phyloP scores from a whole-genome alignment of 2,888 invertebrate genomes.

The Phortica magna region DNA sequence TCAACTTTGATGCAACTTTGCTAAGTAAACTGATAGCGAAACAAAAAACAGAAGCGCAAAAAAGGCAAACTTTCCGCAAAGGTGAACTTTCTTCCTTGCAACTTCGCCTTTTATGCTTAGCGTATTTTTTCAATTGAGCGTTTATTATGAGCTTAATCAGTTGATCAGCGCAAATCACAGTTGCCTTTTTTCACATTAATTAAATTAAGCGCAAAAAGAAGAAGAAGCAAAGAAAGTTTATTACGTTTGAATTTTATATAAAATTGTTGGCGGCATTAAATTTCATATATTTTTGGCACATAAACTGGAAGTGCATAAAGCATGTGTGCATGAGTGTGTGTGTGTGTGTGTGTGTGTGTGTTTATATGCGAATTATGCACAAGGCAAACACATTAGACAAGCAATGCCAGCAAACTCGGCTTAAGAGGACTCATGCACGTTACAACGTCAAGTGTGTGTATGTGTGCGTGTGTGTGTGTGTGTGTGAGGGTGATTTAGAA shows the following conservation, averaged over 20 bases:
- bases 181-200: too few relatives aligned
- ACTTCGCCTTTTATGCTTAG: background rate
- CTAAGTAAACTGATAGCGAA: background rate
- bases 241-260: too few relatives aligned
- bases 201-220: too few relatives aligned
- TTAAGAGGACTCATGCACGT: background rate
- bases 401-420: background rate
- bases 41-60: background rate
- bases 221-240: too few relatives aligned
- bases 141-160: background rate
- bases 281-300: background rate
- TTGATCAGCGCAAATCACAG: background rate
- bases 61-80: background rate
- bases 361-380: constrained; percentile 10
- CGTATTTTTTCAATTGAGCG: background rate
- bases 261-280: too few relatives aligned
- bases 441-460: background rate
- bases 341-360: background rate
- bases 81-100: background rate
- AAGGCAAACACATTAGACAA: background rate
- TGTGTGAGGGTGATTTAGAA: constrained; percentile 1
- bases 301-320: background rate
- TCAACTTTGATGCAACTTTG: constrained; percentile 22
- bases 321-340: too few relatives aligned
- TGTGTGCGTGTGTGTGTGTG: constrained; percentile 1